A percentile compares a stretch with the other conserved stretches of the same genome.
Conservation (phyloP, 2,888 invertebrate species). For the Machimus rusticus region DNA sequence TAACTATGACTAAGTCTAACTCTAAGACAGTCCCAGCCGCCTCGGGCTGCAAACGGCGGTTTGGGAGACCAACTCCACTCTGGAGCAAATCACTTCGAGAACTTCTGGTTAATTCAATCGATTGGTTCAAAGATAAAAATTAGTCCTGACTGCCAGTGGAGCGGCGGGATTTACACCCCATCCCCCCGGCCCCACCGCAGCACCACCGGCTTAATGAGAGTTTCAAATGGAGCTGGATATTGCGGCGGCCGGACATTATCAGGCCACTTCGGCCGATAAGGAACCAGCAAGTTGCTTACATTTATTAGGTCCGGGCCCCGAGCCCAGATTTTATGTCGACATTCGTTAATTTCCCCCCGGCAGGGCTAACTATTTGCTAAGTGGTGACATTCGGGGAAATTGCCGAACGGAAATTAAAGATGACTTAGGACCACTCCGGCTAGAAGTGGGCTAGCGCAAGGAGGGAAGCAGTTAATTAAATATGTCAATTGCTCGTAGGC, state of each 20-base stretch:
- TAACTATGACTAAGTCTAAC: not conserved
- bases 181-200: not conserved
- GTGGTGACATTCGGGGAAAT: slow-evolving; percentile 8
- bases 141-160: not conserved
- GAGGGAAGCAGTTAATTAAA: slow-evolving; percentile 27
- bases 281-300: slow-evolving; percentile 12
- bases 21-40: not conserved
- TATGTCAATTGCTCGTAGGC: not conserved
- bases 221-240: not conserved
- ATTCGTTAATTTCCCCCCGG: slow-evolving; percentile 1
- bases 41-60: not conserved
- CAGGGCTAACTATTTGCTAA: slow-evolving; percentile 18
- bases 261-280: not conserved
- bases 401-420: slow-evolving; percentile 25
- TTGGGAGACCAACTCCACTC: not conserved
- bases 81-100: slow-evolving; percentile 9
- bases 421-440: not conserved
- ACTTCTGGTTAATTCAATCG: slow-evolving; percentile 26
- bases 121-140: slow-evolving; percentile 28
- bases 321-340: slow-evolving; percentile 1
- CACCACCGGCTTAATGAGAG: slow-evolving; percentile 6
- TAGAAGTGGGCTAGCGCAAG: not conserved
- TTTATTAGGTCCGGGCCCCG: not conserved
- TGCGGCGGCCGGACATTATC: not conserved
- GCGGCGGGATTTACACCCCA: not conserved